Evolutionary conservation across 2,888 invertebrate genomes (phyloP).

Genomic region (Eulithis testata): DNA sequence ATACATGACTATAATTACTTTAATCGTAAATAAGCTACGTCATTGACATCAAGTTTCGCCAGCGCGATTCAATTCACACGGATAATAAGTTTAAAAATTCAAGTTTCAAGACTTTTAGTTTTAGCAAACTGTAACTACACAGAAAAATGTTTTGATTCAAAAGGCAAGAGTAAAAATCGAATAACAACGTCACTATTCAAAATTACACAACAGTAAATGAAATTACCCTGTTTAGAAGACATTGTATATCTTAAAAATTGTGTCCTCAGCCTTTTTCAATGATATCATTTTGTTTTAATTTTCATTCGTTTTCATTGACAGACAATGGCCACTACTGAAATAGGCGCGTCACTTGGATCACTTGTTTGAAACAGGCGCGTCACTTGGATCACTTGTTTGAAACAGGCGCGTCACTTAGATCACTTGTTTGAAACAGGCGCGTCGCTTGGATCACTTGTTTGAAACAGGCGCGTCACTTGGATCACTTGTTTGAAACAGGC

Average conservation of each 20-base stretch:
- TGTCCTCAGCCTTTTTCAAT: conserved; percentile 83
- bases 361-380: conserved; percentile 11
- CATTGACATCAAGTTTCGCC: conserved; percentile 35
- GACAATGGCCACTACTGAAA: conserved; percentile 47
- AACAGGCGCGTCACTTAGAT: not conserved
- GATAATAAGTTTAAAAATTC: conserved; percentile 31
- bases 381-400: conserved; percentile 1
- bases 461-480: too few species aligned
- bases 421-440: conserved; percentile 12
- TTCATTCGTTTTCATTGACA: conserved; percentile 54
- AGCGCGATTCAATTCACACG: conserved; percentile 43
- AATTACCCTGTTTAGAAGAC: conserved; percentile 83
- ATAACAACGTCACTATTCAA: conserved; percentile 57
- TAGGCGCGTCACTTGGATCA: not conserved
- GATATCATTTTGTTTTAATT: conserved; percentile 73
- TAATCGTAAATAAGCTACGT: conserved; percentile 42
- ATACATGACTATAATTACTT: conserved; percentile 32
- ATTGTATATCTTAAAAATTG: conserved; percentile 83
- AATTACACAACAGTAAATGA: conserved; percentile 79
- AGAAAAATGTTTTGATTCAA: conserved; percentile 52
- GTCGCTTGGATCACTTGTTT: not conserved
- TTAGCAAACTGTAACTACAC: conserved; percentile 38
- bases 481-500: too few species aligned
- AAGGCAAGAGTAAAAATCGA: conserved; percentile 58
- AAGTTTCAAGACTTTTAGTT: conserved; percentile 20